Evolutionary conservation across 2,888 invertebrate species (phyloP), one percentile per base, ranked within the genome.

Genomic region (Netelia melanura): DNA sequence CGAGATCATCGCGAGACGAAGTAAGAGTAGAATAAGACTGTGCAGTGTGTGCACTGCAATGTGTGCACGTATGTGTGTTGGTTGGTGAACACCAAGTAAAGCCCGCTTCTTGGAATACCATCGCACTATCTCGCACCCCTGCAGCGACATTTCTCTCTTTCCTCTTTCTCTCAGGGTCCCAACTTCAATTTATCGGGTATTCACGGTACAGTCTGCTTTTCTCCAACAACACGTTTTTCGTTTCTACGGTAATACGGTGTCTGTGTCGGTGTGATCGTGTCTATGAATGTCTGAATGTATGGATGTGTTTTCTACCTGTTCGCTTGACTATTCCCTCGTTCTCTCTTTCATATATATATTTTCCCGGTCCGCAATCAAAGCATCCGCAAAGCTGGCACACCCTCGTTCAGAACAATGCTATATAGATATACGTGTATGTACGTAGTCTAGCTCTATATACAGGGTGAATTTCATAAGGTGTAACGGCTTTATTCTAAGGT

Each of bases 181-280:
- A 74, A 72, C 85, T 86, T 87, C 89, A 88, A 89, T 89, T 89
- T 89, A 87, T 88, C 83, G 68, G 81, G 86, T 86, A 88, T 89
- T 88, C 89, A 85, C 58, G 71, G 61, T 83, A 62, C 76, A 86
- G 79, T 86, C 81, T 81, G 76, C 21, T 23, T 84, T 84, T 84
- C 64, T 61, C 64, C 86, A 83, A 89, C 88, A 88, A 86, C 85
- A 83, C 86, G 82, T 85, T 81, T 79, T 79, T 75, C 75, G 75
- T 72, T 70, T 68, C 38, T 62, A 70, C 65, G 52, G 30, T 76
- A 21, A 56, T 43, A 43, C 71, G 70, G 6, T 30, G 30, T 30
- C 30, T 30, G 30, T 30, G 30, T 5, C 5, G 30, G 30, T 30
- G 6, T 30, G 30, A 3, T 30, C 30, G 30, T 30, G 30, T 30